Evolutionary conservation across 2,888 invertebrate genomes (phyloP).

Genomic region (Cheilosia scutellata): DNA sequence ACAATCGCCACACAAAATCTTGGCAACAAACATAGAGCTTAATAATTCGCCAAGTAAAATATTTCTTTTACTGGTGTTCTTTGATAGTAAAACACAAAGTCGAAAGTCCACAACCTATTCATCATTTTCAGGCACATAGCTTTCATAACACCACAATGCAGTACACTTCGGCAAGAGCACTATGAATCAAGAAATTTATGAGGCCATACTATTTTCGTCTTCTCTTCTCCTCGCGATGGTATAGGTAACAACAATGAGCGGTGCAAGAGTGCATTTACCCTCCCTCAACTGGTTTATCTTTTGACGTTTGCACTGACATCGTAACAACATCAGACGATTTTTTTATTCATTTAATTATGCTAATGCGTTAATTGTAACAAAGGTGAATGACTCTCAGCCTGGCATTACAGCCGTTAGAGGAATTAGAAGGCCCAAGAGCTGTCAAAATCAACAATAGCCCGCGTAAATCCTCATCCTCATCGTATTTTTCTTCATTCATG

Average conservation of each 20-base stretch:
- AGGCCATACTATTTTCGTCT: conserved; percentile 24
- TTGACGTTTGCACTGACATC: conserved; percentile 14
- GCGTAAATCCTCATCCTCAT: not conserved
- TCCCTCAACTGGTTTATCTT: conserved; percentile 20
- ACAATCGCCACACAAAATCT: conserved; percentile 28
- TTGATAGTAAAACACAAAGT: conserved; percentile 44
- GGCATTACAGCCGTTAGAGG: not conserved
- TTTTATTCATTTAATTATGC: conserved; percentile 33
- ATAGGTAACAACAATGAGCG: conserved; percentile 34
- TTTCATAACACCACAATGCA: conserved; percentile 36
- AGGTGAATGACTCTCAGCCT: conserved; percentile 53
- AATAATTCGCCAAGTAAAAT: conserved; percentile 30
- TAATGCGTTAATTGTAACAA: conserved; percentile 64
- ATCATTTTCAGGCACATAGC: conserved; percentile 38
- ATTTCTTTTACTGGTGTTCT: conserved; percentile 32
- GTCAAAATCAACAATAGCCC: conserved; percentile 18
- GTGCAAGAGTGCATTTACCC: conserved; percentile 1
- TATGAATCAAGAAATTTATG: conserved; percentile 64
- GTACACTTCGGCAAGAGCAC: conserved; percentile 24
- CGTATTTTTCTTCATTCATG: conserved; percentile 6
- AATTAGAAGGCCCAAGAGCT: conserved; percentile 19
- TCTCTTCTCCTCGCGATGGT: conserved; percentile 1
- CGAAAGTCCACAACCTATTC: conserved; percentile 57
- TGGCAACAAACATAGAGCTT: not conserved
- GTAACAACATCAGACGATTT: conserved; percentile 29